Evolutionary conservation across 1,140 invertebrate species (phyloP).

Genomic region (Leucophenga varia): DNA sequence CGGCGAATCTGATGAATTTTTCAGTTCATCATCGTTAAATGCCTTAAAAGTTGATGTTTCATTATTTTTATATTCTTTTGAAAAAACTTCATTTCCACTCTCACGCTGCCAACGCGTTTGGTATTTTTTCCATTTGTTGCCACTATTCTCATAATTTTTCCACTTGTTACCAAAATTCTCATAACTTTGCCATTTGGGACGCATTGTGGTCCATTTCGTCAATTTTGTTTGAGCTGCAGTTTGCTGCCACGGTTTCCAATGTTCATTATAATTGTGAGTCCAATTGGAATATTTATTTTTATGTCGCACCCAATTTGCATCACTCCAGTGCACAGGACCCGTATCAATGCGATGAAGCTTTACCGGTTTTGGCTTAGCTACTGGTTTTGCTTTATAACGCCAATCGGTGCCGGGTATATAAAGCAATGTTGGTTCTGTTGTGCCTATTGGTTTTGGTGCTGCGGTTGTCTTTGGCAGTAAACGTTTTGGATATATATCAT

Average conservation of each 20-base stretch:
- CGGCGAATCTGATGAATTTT: no score
- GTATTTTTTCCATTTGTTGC: not conserved
- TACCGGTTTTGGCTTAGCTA: slow-evolving; percentile 30
- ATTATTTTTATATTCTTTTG: no score
- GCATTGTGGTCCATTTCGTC: slow-evolving; percentile 23
- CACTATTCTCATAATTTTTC: slow-evolving; percentile 4
- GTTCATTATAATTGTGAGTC: slow-evolving; percentile 23
- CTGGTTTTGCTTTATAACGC: slow-evolving; percentile 38
- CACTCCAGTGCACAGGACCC: slow-evolving; percentile 9
- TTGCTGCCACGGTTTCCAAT: slow-evolving; percentile 14
- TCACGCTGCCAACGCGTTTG: not conserved
- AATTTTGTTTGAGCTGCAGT: slow-evolving; percentile 13
- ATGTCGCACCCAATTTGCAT: no score
- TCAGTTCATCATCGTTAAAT: no score
- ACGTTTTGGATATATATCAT: slow-evolving; percentile 38
- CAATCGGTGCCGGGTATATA: slow-evolving; percentile 43
- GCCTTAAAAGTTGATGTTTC: no score
- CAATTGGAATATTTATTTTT: slow-evolving; percentile 27
- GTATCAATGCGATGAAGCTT: slow-evolving; percentile 38
- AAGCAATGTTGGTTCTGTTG: slow-evolving; percentile 17
- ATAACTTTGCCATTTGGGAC: slow-evolving; percentile 17
- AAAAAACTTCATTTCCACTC: no score
- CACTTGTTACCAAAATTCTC: slow-evolving; percentile 11
- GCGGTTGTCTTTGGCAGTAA: slow-evolving; percentile 32
- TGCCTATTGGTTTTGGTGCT: slow-evolving; percentile 21